phyloP scores from a whole-genome alignment of 2,113 vertebrate species.

The Murina feae region DNA sequence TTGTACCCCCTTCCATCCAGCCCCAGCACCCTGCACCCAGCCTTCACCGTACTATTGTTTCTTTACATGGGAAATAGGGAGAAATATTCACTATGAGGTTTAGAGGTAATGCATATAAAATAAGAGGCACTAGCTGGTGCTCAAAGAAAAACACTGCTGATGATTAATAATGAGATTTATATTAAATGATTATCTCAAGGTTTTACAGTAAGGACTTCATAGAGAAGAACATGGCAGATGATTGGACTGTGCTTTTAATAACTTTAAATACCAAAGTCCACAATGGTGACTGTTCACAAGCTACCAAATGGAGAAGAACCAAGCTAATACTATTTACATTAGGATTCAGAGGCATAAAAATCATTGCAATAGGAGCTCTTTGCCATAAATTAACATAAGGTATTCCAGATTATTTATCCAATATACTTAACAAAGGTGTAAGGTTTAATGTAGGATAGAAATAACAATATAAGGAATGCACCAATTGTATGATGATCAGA shows the following conservation, averaged over 20 bases:
- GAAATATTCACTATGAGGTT: background rate
- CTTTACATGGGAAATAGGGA: background rate
- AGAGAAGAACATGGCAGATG: background rate
- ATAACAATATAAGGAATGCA: background rate
- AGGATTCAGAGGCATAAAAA: background rate
- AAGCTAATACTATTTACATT: background rate
- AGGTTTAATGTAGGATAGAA: background rate
- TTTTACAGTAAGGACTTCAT: background rate
- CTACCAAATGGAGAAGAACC: background rate
- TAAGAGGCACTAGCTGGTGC: background rate
- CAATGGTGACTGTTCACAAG: background rate
- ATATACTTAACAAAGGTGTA: background rate
- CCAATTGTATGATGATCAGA: conserved; percentile 12
- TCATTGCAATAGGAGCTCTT: background rate
- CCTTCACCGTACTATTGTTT: too few relatives aligned
- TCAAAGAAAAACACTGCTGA: background rate
- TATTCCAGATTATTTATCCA: background rate
- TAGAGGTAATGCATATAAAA: background rate
- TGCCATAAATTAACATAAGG: background rate
- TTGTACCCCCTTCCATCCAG: too few relatives aligned
- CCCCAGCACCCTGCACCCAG: too few relatives aligned
- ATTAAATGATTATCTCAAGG: background rate
- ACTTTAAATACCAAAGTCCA: background rate
- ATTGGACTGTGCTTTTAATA: background rate
- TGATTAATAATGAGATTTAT: background rate